These are phyloP conservation scores for Furcifer pardalis DNA, from an alignment of 2,797 vertebrate genomes.

Conservation along the genomic window DNA sequence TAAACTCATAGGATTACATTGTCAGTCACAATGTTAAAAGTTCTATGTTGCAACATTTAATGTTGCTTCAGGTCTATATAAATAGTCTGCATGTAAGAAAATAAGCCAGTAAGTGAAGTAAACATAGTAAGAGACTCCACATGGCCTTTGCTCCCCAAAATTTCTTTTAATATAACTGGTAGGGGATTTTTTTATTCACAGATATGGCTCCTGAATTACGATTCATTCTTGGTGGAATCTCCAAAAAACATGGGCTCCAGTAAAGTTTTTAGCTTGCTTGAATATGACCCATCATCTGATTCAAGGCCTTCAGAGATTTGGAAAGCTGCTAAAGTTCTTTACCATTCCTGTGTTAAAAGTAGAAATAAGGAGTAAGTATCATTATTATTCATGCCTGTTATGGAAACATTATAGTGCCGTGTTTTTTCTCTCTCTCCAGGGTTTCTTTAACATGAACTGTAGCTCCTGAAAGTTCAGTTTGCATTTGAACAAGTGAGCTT, in stretches of 20 bases:
- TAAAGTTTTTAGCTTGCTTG: slow-evolving; percentile 69
- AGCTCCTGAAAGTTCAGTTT: not conserved
- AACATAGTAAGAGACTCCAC: not conserved
- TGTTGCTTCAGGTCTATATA: not conserved
- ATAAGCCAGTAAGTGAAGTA: not conserved
- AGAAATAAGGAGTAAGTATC: slow-evolving; percentile 88
- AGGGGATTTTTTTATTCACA: slow-evolving; percentile 68
- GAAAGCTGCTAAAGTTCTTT: slow-evolving; percentile 89
- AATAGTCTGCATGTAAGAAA: not conserved
- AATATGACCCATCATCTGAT: slow-evolving; percentile 53
- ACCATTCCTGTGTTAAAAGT: slow-evolving; percentile 81
- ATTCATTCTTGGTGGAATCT: slow-evolving; percentile 86
- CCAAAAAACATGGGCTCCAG: slow-evolving; percentile 61
- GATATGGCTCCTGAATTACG: slow-evolving; percentile 95
- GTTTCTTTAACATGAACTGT: not conserved
- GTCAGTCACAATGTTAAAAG: not conserved
- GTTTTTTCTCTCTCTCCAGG: slow-evolving; percentile 23
- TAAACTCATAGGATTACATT: not conserved
- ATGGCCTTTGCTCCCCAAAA: not conserved
- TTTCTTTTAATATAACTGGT: not conserved
- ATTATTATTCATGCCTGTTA: slow-evolving; percentile 3
- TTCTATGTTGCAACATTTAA: not conserved
- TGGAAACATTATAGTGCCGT: not conserved
- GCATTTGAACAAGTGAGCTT: not conserved
- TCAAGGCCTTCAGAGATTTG: slow-evolving; percentile 68